Evolutionary conservation across 2,113 vertebrate species (phyloP).

Genomic region (Etheostoma cragini): DNA sequence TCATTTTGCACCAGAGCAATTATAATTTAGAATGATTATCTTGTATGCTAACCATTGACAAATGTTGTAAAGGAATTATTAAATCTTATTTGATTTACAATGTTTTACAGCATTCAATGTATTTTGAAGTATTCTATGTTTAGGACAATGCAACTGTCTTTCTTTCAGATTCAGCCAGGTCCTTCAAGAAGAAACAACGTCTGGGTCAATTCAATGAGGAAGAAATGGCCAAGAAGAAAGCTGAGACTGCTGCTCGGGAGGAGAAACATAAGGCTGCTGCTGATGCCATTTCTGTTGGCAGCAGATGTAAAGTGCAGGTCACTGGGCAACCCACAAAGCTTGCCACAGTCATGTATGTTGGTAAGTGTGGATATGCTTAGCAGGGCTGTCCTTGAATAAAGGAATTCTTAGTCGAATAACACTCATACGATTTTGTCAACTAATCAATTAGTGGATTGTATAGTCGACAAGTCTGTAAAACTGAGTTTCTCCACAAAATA

Average conservation of each 20-base stretch:
- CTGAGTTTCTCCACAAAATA: too few relatives aligned
- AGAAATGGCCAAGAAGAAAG: slow-evolving; percentile 78
- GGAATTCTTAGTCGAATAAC: too few relatives aligned
- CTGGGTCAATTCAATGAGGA: slow-evolving; percentile 87
- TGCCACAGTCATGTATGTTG: slow-evolving; percentile 91
- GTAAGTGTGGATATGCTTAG: slow-evolving; percentile 78
- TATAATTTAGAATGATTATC: background rate
- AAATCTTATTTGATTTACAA: background rate
- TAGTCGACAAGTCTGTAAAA: too few relatives aligned
- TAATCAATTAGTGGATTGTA: too few relatives aligned
- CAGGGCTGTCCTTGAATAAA: too few relatives aligned
- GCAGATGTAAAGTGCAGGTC: slow-evolving; percentile 87
- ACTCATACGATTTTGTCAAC: too few relatives aligned
- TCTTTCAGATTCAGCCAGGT: slow-evolving; percentile 86
- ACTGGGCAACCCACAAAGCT: slow-evolving; percentile 85
- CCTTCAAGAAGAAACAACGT: slow-evolving; percentile 88
- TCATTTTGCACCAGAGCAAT: background rate
- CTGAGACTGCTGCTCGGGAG: slow-evolving; percentile 70
- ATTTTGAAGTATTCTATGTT: background rate
- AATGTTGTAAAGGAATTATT: background rate
- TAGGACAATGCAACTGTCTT: background rate
- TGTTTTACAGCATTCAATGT: background rate
- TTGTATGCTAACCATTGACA: background rate
- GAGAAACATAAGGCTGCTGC: slow-evolving; percentile 83
- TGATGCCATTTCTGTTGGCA: slow-evolving; percentile 83